Base-by-base conservation (phyloP, 2,113 vertebrate species). In the Helogale parvula region DNA sequence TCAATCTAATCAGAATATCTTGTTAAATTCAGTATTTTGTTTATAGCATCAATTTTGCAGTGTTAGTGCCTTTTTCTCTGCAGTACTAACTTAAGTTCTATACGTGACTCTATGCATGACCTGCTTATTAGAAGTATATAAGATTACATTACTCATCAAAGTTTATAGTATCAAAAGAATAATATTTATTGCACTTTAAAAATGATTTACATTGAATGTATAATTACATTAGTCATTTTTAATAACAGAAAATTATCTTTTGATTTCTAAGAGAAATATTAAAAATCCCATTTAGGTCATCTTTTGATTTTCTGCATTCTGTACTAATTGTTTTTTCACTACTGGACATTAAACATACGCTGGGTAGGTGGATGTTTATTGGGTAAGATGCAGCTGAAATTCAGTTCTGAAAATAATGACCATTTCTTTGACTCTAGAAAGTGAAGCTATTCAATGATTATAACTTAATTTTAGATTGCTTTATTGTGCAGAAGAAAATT, bases 401-500 rank as follows among this genome's bases (percentile, higher is more conserved):
- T 93, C 19, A 81, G 3, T 79, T 94, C 54, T 94, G 23, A 23
- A 94, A 27, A 77, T 29, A 93, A 79, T 72, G 21, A 47, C 29
- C 14, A 83, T 94, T 88, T 38, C 50, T 77, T 54, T 93, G 5
- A 69, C 13, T 86, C 10, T 71, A 57, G 68, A 50, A 92, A 27
- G 8, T 33, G 5, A 80, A 72, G 38, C 68, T 88, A 57, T 82
- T 90, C 90, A 90, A 60, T 27, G 50, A 76, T 95, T 68, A 19
- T 57, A 93, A 93, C 85, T 95, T 90, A 71, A 94, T 69, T 94
- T 90, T 81, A 90, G 21, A 21, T 94, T 91, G 10, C 81, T 66
- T 0, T 47, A 88, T 68, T 92, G 31, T 29, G 60, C 19, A 65
- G 47, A 69, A 96, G 27, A 81, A 93, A 90, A 63, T n/a, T 80